phyloP scores from a whole-genome alignment of 2,113 vertebrate species.

The Rhinichthys klamathensis region DNA sequence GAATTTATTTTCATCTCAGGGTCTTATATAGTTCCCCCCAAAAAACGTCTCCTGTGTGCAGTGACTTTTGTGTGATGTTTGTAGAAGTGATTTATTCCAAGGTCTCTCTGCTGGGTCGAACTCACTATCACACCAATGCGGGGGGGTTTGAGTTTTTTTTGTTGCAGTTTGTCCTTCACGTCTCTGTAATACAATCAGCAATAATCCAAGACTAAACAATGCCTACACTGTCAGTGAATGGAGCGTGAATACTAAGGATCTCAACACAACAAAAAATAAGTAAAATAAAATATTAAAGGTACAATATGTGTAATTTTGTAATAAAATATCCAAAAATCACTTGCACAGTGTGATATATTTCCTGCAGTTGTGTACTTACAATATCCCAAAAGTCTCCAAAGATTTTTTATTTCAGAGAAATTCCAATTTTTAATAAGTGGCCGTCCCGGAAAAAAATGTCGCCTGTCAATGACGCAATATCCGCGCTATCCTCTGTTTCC shows the following conservation, averaged over 20 bases:
- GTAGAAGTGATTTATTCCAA: slow-evolving; percentile 68
- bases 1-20: slow-evolving; percentile 68
- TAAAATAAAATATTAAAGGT: too few relatives aligned
- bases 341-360: too few relatives aligned
- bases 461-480: too few relatives aligned
- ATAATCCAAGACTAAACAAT: slow-evolving; percentile 52
- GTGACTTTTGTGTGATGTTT: slow-evolving; percentile 51
- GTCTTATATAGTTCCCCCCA: slow-evolving; percentile 60
- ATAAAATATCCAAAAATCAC: too few relatives aligned
- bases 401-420: too few relatives aligned
- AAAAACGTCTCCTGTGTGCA: slow-evolving; percentile 62
- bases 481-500: too few relatives aligned
- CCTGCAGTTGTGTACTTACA: too few relatives aligned
- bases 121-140: slow-evolving; percentile 56
- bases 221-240: background rate
- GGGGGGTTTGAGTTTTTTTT: slow-evolving; percentile 54
- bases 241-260: slow-evolving; percentile 29
- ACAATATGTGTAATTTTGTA: too few relatives aligned
- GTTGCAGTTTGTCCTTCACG: slow-evolving; percentile 67
- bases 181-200: slow-evolving; percentile 60
- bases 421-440: too few relatives aligned
- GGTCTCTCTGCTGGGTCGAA: slow-evolving; percentile 59
- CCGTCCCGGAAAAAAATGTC: too few relatives aligned
- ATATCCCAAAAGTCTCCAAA: too few relatives aligned
- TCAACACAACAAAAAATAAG: background rate